These are phyloP conservation scores for Hartigia nigra DNA, from an alignment of 2,888 invertebrate species.

Conservation along the genomic window DNA sequence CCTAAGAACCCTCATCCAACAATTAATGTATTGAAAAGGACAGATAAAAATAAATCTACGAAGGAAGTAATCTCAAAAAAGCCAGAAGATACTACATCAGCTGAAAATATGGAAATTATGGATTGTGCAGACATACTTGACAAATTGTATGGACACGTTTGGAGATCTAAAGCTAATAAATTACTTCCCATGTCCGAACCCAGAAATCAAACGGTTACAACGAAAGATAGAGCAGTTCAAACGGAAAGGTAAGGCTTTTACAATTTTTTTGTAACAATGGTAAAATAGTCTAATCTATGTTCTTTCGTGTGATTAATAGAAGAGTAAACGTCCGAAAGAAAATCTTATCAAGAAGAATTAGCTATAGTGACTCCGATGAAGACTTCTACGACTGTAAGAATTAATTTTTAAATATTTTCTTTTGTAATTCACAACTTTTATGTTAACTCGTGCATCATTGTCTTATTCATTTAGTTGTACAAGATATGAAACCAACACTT, in stretches of 20 bases:
- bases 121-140: conserved; percentile 62
- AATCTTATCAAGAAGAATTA: background rate
- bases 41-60: background rate
- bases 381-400: background rate
- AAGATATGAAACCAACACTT: conserved; percentile 25
- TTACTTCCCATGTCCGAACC: conserved; percentile 48
- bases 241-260: conserved; percentile 48
- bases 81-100: conserved; percentile 13
- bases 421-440: background rate
- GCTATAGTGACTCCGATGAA: conserved; percentile 35
- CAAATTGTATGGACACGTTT: conserved; percentile 70
- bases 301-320: background rate
- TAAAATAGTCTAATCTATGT: background rate
- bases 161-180: conserved; percentile 66
- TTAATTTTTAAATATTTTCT: background rate
- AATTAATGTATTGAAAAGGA: background rate
- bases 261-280: background rate
- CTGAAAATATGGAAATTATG: conserved; percentile 31
- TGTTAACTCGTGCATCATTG: background rate
- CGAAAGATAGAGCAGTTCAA: conserved; percentile 44
- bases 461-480: background rate
- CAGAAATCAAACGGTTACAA: conserved; percentile 34
- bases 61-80: conserved; percentile 5
- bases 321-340: background rate
- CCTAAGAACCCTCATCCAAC: background rate